Conservation (phyloP, 2,113 vertebrate species). For the Phoxinus phoxinus region DNA sequence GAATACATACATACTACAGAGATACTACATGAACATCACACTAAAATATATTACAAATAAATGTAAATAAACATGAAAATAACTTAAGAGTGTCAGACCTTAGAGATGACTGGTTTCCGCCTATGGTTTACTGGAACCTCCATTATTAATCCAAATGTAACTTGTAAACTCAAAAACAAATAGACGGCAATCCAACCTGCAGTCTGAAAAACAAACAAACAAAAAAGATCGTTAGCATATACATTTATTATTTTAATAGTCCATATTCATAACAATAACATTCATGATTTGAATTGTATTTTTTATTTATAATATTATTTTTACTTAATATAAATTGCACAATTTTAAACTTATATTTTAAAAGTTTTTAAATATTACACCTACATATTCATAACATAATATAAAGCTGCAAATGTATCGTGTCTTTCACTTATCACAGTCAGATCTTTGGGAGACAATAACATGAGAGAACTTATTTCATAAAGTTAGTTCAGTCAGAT, state of each 20-base stretch:
- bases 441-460: background rate
- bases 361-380: background rate
- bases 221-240: background rate
- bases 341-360: background rate
- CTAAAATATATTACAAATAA: background rate
- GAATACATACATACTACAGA: background rate
- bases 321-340: too few species aligned
- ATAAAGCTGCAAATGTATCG: background rate
- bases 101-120: background rate
- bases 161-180: background rate
- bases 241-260: background rate
- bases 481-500: background rate
- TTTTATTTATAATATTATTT: too few species aligned
- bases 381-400: background rate
- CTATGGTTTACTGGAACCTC: background rate
- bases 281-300: too few species aligned
- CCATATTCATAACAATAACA: background rate
- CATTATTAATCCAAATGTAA: conserved; percentile 30
- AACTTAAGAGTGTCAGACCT: background rate
- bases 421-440: background rate
- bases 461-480: background rate
- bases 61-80: background rate
- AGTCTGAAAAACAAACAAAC: background rate
- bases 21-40: background rate
- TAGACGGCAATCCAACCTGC: background rate